phyloP scores from a whole-genome alignment of 2,797 vertebrate species.

The Tauraco hartlaubi region DNA sequence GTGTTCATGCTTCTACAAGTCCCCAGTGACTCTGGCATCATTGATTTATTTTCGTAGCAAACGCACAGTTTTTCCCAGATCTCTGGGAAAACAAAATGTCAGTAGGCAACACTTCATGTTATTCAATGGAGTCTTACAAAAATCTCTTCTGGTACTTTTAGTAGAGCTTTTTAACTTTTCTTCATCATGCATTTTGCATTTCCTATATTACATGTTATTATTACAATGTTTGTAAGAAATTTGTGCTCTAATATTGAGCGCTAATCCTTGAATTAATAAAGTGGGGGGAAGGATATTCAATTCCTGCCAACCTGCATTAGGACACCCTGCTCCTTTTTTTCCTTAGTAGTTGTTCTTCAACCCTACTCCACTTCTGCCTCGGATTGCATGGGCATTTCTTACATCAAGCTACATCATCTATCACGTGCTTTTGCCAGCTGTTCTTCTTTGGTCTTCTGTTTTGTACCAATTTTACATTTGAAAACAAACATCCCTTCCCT shows the following conservation, averaged over 20 bases:
- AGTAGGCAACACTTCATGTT: background rate
- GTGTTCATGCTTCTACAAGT: background rate
- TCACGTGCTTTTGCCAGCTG: background rate
- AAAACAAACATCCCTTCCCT: background rate
- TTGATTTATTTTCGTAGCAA: background rate
- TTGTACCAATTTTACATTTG: background rate
- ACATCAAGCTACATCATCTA: background rate
- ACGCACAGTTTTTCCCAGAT: background rate
- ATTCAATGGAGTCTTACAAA: background rate
- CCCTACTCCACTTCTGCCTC: background rate
- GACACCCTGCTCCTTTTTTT: background rate
- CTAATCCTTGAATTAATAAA: background rate
- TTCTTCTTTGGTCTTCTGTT: background rate
- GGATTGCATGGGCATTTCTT: background rate
- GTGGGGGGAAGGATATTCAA: rapidly evolving
- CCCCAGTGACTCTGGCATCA: background rate
- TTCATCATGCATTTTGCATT: background rate
- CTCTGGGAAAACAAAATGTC: background rate
- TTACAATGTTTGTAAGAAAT: background rate
- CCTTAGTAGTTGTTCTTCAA: background rate
- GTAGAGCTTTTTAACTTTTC: background rate
- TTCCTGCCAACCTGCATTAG: background rate
- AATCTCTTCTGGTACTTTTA: background rate
- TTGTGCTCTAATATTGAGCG: background rate
- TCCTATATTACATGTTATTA: background rate